phyloP scores from a whole-genome alignment of 2,797 vertebrate genomes.

The Bradypodion pumilum region DNA sequence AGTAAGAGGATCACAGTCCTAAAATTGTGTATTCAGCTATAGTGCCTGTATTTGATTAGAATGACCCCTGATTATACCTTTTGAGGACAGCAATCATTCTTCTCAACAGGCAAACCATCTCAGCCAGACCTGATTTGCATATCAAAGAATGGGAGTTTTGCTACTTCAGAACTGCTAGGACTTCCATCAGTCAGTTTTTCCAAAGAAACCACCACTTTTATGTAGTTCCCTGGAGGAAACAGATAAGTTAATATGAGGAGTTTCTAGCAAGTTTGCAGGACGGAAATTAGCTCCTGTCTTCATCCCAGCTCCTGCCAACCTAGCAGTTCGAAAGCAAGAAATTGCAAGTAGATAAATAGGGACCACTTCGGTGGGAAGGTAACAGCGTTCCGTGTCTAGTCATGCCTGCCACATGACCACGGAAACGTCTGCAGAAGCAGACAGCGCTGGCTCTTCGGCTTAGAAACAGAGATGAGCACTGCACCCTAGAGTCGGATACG shows the following conservation, averaged over 20 bases:
- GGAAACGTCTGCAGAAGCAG: too few species aligned
- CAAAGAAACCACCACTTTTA: conserved; percentile 53
- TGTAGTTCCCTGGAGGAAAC: conserved; percentile 9
- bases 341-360: too few species aligned
- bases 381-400: too few species aligned
- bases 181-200: conserved; percentile 51
- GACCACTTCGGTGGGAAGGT: too few species aligned
- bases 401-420: too few species aligned
- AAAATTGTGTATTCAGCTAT: conserved; percentile 10
- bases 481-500: too few species aligned
- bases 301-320: too few species aligned
- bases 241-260: conserved; percentile 39
- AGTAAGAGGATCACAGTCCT: background rate
- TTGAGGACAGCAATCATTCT: background rate
- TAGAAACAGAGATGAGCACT: too few species aligned
- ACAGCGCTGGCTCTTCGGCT: too few species aligned
- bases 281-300: too few species aligned
- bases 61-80: conserved; percentile 15
- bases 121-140: conserved; percentile 35
- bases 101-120: background rate
- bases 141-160: conserved; percentile 30
- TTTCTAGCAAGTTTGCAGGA: conserved; percentile 49
- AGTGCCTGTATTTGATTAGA: background rate
- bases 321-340: too few species aligned
- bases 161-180: conserved; percentile 46